Base-by-base conservation (phyloP, 2,113 vertebrate genomes). In the Crotalus viridis region DNA sequence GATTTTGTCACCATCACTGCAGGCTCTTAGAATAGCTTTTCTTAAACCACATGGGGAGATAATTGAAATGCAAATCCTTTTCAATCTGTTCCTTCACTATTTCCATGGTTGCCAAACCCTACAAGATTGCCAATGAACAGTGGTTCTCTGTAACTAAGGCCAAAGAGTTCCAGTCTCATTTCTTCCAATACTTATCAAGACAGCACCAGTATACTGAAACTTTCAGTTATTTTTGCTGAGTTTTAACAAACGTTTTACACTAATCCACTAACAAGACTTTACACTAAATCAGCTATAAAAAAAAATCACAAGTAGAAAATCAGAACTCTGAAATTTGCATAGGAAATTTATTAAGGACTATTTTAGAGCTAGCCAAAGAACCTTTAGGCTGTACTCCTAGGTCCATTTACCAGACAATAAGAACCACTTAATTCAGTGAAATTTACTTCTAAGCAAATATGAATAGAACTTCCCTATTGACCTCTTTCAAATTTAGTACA, bases 21-120 rank as follows among this genome's bases (percentile, higher is more conserved):
- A 48, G 51, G 4, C 94, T 94, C 81, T 91, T 88, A 93, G 94
- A 94, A 95, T 95, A 94, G 89, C 22, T 90, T 43, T 81, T 81
- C 33, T 43, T 95, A 94, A 92, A 94, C 94, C 94, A 96, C 94
- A 94, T 90, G 89, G 88, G 93, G 93, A 94, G 92, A 26, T 51
- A 91, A 94, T 0, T 94, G 13, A 95, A 95, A 97, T 92, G 95
- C 96, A 96, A 95, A 96, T 95, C 93, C 95, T 89, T 93, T 88
- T 94, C 90, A 94, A 93, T 89, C 46, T 54, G 74, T 21, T 10
- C 0, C 81, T 85, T 93, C 89, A 90, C 46, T 87, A 93, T 93
- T 93, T 93, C 92, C 89, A 90, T 90, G 93, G 91, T 95, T 94
- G 91, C 88, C 95, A 93, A 52, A 1, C 85, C 43, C 86, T 51